Evolutionary conservation across 2,888 invertebrate species (phyloP), one percentile per base, ranked within the genome.

Genomic region (Blastobasis adustella): DNA sequence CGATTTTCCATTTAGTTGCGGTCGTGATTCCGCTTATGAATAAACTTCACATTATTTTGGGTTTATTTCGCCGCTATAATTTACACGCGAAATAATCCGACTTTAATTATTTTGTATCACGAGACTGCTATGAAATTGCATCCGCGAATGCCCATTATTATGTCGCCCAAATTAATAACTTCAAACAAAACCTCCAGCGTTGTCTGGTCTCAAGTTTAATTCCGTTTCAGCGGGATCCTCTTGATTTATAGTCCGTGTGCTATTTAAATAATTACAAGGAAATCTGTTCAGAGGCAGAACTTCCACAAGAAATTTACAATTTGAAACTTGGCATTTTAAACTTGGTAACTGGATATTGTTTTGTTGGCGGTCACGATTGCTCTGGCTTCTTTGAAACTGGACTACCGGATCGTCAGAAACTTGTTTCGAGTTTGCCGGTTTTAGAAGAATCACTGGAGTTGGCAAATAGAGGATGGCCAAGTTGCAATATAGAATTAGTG

Each of bases 241-340:
- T 40, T 51, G 47, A 51, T 48, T 51, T 51, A 50, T 43, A 43
- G 45, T 37, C 38, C 6, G 5, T 38, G 42, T 51, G 23, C 23
- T 51, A 51, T 51, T 51, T 47, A 45, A 51, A 51, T 51, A 51
- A 51, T 51, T 51, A 51, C 37, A 47, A 45, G 47, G 44, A 51
- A 50, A 47, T 9, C 46, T 10, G 46, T 42, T 46, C 10, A 37
- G 23, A 10, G n/a, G 36, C 44, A 44, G n/a, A 46, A 46, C 10
- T 38, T 46, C 10, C 3, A 23, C 23, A 6, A 38, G 38, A 10
- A 38, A 38, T 38, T 46, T 46, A 36, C 38, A 38, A 46, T 46
- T 46, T 46, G 4, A 10, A n/a, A 38, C 5, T 37, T n/a, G 9
- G 45, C 7, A 36, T 7, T 45, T 45, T 9, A 45, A 45, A 7